Evolutionary conservation across 2,113 vertebrate species (phyloP).

Genomic region (Eolophus roseicapilla): DNA sequence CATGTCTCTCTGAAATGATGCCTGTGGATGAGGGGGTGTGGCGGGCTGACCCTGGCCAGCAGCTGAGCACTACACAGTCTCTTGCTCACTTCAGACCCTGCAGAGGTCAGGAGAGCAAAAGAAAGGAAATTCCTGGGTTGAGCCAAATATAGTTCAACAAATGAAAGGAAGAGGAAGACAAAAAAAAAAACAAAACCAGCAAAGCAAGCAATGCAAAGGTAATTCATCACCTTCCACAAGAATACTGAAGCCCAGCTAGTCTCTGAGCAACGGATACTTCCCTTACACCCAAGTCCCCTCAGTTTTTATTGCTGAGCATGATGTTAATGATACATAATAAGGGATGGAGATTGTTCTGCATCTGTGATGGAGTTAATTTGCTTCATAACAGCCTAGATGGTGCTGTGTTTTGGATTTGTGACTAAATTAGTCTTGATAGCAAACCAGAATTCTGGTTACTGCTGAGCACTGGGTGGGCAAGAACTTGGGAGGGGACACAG

Average conservation of each 20-base stretch:
- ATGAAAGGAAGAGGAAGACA: not conserved
- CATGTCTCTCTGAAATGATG: not conserved
- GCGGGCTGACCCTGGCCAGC: not conserved
- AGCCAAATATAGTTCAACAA: not conserved
- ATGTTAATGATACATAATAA: not conserved
- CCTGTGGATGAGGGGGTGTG: not conserved
- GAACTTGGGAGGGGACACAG: not conserved
- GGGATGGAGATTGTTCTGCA: not conserved
- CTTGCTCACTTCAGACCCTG: not conserved
- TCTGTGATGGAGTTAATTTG: not conserved
- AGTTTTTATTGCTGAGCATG: not conserved
- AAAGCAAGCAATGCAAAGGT: not conserved
- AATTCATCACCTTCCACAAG: not conserved
- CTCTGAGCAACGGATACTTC: not conserved
- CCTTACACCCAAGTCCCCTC: not conserved
- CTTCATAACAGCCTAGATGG: not conserved
- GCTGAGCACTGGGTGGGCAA: not conserved
- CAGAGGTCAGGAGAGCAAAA: not conserved
- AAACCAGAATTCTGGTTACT: not conserved
- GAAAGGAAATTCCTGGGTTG: not conserved
- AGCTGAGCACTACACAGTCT: not conserved
- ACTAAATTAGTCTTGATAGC: not conserved
- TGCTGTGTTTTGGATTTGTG: not conserved
- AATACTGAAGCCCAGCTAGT: not conserved
- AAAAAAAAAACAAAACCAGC: fast-evolving